Evolutionary conservation across 2,797 vertebrate species (phyloP).

Genomic region (Adrianichthys oophorus): DNA sequence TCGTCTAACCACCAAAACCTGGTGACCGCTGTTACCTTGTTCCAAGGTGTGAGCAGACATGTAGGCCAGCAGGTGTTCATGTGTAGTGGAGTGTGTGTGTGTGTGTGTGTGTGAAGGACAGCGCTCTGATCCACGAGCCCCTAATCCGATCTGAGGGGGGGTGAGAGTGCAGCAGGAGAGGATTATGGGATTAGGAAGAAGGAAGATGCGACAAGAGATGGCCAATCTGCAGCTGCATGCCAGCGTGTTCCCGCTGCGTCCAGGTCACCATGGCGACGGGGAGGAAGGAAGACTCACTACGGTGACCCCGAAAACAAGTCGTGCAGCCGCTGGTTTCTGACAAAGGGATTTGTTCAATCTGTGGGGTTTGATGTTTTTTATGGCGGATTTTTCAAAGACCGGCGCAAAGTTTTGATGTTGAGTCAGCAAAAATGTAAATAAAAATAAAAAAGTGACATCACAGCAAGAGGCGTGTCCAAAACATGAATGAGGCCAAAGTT

Average conservation of each 20-base stretch:
- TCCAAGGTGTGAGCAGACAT: slow-evolving; percentile 21
- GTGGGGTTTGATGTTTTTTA: too few species aligned
- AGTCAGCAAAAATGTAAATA: too few species aligned
- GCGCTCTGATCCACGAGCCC: slow-evolving; percentile 42
- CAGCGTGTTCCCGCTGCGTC: not conserved
- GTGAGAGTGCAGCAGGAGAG: slow-evolving; percentile 56
- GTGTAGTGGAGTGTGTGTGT: slow-evolving; percentile 12
- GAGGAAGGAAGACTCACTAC: not conserved
- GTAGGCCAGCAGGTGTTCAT: slow-evolving; percentile 42
- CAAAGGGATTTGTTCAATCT: too few species aligned
- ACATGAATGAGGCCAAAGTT: too few species aligned
- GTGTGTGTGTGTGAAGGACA: slow-evolving; percentile 6
- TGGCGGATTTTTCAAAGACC: too few species aligned
- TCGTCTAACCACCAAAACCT: too few species aligned
- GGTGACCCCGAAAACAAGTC: not conserved
- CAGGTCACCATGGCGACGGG: slow-evolving; percentile 1
- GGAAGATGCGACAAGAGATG: slow-evolving; percentile 63
- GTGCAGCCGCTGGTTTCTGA: too few species aligned
- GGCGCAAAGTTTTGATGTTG: too few species aligned
- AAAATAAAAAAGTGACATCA: too few species aligned
- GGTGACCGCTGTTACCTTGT: too few species aligned
- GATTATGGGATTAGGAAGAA: slow-evolving; percentile 59
- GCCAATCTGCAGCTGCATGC: slow-evolving; percentile 49
- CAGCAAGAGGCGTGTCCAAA: too few species aligned
- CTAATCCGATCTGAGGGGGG: slow-evolving; percentile 47